Conservation (phyloP, 2,888 invertebrate species). For the Platycnemis pennipes region DNA sequence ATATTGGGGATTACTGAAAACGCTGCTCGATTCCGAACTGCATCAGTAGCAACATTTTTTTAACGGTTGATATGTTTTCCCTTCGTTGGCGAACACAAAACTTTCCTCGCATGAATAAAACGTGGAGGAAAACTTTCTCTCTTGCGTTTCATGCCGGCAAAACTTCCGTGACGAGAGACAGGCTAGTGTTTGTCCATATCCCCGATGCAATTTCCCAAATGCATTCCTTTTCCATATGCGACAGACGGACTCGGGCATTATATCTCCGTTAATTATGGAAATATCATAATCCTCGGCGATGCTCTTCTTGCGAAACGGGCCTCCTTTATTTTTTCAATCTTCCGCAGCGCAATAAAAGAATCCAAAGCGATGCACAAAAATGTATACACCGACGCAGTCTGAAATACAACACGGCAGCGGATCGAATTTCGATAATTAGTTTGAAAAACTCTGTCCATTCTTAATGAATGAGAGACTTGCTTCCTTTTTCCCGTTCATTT, state of each 20-base stretch:
- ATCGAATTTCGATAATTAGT: constrained; percentile 19
- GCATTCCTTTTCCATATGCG: neutral
- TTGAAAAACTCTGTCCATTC: neutral
- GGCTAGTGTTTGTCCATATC: neutral
- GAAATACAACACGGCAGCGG: neutral
- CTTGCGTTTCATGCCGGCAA: neutral
- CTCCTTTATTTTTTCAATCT: neutral
- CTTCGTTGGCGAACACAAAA: neutral
- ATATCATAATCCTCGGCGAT: neutral
- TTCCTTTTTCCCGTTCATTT: constrained; percentile 21
- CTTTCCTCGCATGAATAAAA: neutral
- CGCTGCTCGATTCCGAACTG: neutral
- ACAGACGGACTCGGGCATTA: neutral
- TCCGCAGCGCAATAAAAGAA: neutral
- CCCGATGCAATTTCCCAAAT: neutral
- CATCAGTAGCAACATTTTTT: neutral
- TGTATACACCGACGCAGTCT: neutral
- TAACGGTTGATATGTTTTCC: neutral
- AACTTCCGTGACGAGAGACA: neutral
- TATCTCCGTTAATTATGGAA: neutral
- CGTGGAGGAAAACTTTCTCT: neutral
- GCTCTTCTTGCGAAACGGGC: neutral
- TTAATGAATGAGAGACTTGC: neutral
- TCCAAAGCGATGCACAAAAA: neutral
- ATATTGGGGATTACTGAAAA: neutral